A percentile compares a stretch with the other conserved stretches of the same genome.
Conservation (phyloP, 2,113 vertebrate genomes). For the Sterrhoptilus dennistouni region DNA sequence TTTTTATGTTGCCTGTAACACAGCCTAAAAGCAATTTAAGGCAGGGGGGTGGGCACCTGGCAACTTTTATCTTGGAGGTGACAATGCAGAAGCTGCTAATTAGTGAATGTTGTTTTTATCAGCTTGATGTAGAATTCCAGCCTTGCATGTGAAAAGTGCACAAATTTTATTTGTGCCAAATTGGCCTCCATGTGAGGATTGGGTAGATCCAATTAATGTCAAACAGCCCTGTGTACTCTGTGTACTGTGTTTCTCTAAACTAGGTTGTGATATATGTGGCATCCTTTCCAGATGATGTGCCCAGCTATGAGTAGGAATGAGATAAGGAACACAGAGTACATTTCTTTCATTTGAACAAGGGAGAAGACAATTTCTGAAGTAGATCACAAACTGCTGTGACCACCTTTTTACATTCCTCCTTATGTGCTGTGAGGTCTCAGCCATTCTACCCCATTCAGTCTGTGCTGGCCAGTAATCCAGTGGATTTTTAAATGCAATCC, state of each 20-base stretch:
- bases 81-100: slow-evolving; percentile 75
- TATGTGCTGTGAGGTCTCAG: not conserved
- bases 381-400: not conserved
- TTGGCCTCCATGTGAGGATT: slow-evolving; percentile 69
- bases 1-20: slow-evolving; percentile 21
- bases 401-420: not conserved
- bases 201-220: slow-evolving; percentile 76
- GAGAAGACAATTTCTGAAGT: not conserved
- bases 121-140: slow-evolving; percentile 57
- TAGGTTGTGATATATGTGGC: slow-evolving; percentile 25
- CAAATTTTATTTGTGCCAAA: slow-evolving; percentile 69
- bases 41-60: slow-evolving; percentile 55
- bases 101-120: slow-evolving; percentile 68
- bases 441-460: not conserved
- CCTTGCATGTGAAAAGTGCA: slow-evolving; percentile 62
- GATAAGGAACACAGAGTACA: not conserved
- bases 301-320: not conserved
- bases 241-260: slow-evolving; percentile 5
- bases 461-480: not conserved
- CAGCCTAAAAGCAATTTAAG: slow-evolving; percentile 54
- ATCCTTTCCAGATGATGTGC: slow-evolving; percentile 25
- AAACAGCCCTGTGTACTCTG: slow-evolving; percentile 24
- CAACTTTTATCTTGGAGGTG: slow-evolving; percentile 73
- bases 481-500: not conserved
- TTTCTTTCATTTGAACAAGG: not conserved